A percentile compares a stretch with the other conserved stretches of the same genome.
These are phyloP conservation scores for Seladonia tumulorum DNA, from an alignment of 2,888 invertebrate genomes.

Conservation along the genomic window DNA sequence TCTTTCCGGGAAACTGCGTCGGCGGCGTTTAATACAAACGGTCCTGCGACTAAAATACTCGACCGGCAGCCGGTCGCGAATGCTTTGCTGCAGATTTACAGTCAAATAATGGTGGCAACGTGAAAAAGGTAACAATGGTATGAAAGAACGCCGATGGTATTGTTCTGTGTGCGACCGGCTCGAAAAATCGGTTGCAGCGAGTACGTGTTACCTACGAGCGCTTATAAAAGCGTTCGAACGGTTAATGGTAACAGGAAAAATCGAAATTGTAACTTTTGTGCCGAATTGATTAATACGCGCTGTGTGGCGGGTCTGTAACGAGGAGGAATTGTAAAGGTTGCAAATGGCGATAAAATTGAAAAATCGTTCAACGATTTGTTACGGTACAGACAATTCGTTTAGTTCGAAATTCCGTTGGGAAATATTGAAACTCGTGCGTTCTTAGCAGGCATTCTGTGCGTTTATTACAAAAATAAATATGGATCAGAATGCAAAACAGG, in stretches of 20 bases:
- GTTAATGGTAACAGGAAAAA: background rate
- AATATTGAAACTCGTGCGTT: background rate
- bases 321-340: background rate
- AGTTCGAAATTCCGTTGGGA: background rate
- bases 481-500: too few relatives aligned
- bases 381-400: background rate
- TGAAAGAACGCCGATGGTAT: background rate
- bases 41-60: background rate
- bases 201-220: background rate
- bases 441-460: background rate
- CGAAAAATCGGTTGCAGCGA: background rate
- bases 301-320: background rate
- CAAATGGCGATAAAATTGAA: background rate
- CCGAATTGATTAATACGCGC: background rate
- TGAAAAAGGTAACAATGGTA: background rate
- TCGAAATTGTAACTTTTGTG: background rate
- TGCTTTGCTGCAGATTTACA: background rate
- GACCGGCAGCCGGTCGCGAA: background rate
- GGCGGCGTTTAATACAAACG: background rate
- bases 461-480: too few relatives aligned
- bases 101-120: background rate
- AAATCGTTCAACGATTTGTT: background rate
- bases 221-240: background rate
- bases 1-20: background rate
- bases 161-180: background rate